These are phyloP conservation scores for Sternotherus odoratus DNA, from an alignment of 2,797 vertebrate species.

Conservation along the genomic window DNA sequence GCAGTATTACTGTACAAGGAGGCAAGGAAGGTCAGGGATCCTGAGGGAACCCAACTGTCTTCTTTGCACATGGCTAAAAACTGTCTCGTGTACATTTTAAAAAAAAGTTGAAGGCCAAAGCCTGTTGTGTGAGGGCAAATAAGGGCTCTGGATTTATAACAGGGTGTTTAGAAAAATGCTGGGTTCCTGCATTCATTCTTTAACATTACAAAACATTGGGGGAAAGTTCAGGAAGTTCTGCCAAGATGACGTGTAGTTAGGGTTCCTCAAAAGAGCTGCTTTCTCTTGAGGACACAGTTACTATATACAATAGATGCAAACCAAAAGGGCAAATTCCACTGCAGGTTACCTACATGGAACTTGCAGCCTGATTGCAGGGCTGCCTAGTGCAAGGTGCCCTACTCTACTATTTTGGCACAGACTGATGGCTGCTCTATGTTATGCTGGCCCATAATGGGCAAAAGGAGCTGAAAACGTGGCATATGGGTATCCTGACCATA, in stretches of 20 bases:
- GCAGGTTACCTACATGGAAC: not conserved
- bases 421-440: accelerated
- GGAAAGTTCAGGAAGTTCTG: not conserved
- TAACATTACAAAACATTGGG: not conserved
- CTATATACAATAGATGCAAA: not conserved
- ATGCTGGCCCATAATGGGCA: not conserved
- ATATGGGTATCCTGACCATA: not conserved
- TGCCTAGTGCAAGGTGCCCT: accelerated
- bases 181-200: not conserved
- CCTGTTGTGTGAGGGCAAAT: not conserved
- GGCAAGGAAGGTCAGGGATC: not conserved
- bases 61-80: not conserved
- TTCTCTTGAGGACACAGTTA: not conserved
- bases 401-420: accelerated
- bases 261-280: not conserved
- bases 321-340: not conserved
- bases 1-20: constrained; percentile 21
- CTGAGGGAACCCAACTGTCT: not conserved
- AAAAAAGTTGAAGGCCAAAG: not conserved
- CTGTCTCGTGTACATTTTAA: not conserved
- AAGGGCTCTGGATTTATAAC: not conserved
- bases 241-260: accelerated
- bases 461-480: not conserved
- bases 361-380: not conserved
- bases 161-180: not conserved